Evolutionary conservation across 2,888 invertebrate species (phyloP).

Genomic region (Eupithecia subfuscata): DNA sequence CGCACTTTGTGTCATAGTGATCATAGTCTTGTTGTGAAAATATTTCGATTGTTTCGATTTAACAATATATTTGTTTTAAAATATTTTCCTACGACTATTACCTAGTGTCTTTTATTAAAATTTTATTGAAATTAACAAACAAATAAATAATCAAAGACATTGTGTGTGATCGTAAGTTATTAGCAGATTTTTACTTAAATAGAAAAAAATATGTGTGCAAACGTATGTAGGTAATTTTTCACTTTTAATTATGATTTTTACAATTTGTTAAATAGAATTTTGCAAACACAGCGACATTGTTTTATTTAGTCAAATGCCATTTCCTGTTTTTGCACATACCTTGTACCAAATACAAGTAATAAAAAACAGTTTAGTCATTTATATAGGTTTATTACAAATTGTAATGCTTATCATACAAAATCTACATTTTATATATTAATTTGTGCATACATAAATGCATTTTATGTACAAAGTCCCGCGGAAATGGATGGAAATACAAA

Average conservation of each 20-base stretch:
- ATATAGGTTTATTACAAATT: constrained; percentile 2
- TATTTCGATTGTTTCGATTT: not conserved
- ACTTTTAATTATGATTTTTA: not conserved
- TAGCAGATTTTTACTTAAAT: not conserved
- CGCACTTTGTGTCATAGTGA: not conserved
- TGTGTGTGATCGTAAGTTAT: not conserved
- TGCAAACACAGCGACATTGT: not conserved
- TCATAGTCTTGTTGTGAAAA: not conserved
- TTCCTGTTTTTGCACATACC: not conserved
- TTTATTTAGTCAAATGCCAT: not conserved
- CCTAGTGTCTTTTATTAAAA: not conserved
- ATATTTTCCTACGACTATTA: not conserved
- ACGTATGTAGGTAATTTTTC: not conserved
- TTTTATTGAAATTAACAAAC: not conserved
- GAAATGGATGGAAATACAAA: not conserved
- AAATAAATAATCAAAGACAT: not conserved
- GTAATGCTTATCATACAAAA: constrained; percentile 18
- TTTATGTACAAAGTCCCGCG: not conserved
- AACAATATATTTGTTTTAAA: not conserved
- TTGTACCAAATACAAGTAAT: too few relatives aligned
- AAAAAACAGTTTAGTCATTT: not conserved
- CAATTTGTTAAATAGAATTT: not conserved
- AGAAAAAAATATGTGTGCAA: not conserved
- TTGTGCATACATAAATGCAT: constrained; percentile 19
- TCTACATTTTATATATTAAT: constrained; percentile 23